Evolutionary conservation across 2,113 vertebrate species (phyloP).

Genomic region (Aegotheles bennettii): DNA sequence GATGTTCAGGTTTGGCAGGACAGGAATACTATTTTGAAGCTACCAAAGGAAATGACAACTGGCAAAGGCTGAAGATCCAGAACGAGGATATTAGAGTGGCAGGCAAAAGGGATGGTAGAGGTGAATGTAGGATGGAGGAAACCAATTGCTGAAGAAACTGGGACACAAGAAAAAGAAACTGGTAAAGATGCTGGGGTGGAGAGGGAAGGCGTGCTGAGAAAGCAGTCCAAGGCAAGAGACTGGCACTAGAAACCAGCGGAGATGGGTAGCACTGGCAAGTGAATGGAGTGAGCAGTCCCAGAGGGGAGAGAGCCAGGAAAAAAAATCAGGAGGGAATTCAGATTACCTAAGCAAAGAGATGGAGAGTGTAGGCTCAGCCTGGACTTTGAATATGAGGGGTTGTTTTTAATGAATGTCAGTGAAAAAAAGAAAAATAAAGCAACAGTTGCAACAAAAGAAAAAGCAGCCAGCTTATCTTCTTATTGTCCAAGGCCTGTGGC

Average conservation of each 20-base stretch:
- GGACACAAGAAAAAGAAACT: background rate
- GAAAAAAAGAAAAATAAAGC: background rate
- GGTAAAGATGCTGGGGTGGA: background rate
- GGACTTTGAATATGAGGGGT: background rate
- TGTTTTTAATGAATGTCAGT: background rate
- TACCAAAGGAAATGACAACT: background rate
- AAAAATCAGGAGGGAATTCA: background rate
- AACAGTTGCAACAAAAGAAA: background rate
- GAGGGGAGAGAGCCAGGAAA: background rate
- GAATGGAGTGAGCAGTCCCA: background rate
- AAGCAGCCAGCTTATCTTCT: background rate
- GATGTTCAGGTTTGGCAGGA: background rate
- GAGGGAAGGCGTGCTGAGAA: background rate
- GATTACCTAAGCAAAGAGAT: background rate
- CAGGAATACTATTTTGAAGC: background rate
- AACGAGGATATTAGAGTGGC: background rate
- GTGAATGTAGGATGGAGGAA: background rate
- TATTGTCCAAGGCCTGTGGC: background rate
- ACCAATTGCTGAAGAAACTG: background rate
- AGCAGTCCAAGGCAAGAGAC: background rate
- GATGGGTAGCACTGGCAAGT: accelerated
- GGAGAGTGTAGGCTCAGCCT: background rate
- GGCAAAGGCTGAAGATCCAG: background rate
- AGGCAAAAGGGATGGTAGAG: background rate
- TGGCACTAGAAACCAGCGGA: background rate